A percentile compares a stretch with the other conserved stretches of the same genome.
Conservation (phyloP, 2,888 invertebrate species). For the Andrena haemorrhoa region DNA sequence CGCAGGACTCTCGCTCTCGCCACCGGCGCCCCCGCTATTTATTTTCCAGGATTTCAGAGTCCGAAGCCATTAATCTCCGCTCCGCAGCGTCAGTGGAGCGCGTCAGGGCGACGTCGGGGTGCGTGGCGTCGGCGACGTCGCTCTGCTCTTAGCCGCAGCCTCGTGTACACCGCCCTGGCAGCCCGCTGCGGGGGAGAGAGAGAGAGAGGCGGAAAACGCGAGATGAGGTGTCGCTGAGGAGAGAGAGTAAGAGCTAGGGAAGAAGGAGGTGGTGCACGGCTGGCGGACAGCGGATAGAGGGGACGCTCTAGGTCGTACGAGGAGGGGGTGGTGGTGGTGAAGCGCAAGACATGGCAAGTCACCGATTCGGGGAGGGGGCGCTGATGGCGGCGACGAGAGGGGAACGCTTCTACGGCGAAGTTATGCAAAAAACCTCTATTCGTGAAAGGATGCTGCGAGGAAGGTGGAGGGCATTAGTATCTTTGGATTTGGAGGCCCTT, state of each 20-base stretch:
- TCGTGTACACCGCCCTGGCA: constrained; percentile 66
- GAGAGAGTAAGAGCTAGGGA: constrained; percentile 53
- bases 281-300: constrained; percentile 32
- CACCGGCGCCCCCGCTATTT: constrained; percentile 82
- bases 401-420: constrained; percentile 49
- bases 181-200: constrained; percentile 39
- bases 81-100: constrained; percentile 83
- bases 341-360: constrained; percentile 53
- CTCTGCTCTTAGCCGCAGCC: constrained; percentile 76
- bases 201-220: constrained; percentile 45
- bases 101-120: constrained; percentile 83
- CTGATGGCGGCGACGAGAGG: constrained; percentile 64
- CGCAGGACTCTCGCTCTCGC: constrained; percentile 76
- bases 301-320: constrained; percentile 38
- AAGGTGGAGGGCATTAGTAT: constrained; percentile 55
- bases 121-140: constrained; percentile 78
- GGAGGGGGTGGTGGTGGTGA: constrained; percentile 53
- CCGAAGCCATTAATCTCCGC: constrained; percentile 84
- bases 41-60: constrained; percentile 85
- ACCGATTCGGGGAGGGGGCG: constrained; percentile 55
- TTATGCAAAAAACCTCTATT: constrained; percentile 70
- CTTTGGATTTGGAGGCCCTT: constrained; percentile 26
- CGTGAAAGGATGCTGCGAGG: constrained; percentile 58
- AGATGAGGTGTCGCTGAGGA: constrained; percentile 61
- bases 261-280: constrained; percentile 10